Percentiles rank a stretch among this genome's conserved stretches.
Conservation (phyloP, 2,113 vertebrate species). For the Aspiorhynchus laticeps region DNA sequence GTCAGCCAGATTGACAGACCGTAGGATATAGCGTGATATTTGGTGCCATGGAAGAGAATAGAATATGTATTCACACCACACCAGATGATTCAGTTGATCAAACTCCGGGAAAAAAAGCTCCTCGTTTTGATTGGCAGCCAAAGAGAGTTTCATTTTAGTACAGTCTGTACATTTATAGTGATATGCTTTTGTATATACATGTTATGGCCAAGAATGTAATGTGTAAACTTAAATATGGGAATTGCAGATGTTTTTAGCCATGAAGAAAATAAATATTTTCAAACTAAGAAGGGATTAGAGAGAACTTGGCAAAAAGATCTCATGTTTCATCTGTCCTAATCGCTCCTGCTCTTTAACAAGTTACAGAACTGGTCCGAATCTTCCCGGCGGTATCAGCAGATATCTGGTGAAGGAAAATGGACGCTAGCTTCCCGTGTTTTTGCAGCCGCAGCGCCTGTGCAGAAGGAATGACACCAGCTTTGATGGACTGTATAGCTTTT, state of each 20-base stretch:
- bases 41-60: constrained; percentile 50
- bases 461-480: constrained; percentile 80
- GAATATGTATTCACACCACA: constrained; percentile 56
- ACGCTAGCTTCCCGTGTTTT: constrained; percentile 73
- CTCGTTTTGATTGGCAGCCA: constrained; percentile 47
- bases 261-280: not conserved
- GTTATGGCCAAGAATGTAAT: not conserved
- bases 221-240: not conserved
- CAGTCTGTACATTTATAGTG: constrained; percentile 15
- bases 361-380: constrained; percentile 75
- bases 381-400: constrained; percentile 75
- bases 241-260: not conserved
- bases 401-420: constrained; percentile 74
- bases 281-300: not conserved
- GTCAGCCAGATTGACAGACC: constrained; percentile 56
- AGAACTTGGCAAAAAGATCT: constrained; percentile 51
- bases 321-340: constrained; percentile 75
- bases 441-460: constrained; percentile 75
- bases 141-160: constrained; percentile 35
- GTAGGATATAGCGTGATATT: constrained; percentile 57
- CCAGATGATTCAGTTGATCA: constrained; percentile 53
- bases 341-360: constrained; percentile 75
- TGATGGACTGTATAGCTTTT: constrained; percentile 80
- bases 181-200: not conserved
- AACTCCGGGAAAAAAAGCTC: constrained; percentile 46